Conservation (phyloP, 2,113 vertebrate species). For the Gallinago undulata region DNA sequence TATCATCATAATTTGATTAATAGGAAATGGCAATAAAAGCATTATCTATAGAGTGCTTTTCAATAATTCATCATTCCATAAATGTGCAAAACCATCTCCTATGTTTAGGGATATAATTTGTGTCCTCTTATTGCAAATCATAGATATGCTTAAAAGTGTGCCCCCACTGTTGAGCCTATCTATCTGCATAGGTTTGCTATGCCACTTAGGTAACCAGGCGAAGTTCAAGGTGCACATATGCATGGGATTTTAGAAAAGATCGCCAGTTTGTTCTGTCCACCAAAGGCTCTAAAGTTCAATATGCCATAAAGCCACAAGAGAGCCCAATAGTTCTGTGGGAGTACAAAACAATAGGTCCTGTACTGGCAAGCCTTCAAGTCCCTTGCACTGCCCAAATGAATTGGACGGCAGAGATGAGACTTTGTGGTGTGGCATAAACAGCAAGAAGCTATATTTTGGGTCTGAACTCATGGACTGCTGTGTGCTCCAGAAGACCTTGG, state of each 20-base stretch:
- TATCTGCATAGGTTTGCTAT: neutral
- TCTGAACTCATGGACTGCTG: neutral
- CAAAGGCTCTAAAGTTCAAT: neutral
- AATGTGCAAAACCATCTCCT: neutral
- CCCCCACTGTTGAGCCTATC: neutral
- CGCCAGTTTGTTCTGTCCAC: neutral
- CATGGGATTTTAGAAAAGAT: neutral
- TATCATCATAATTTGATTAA: slow-evolving; percentile 27
- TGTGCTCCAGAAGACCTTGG: neutral
- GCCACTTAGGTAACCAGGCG: neutral
- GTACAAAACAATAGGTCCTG: neutral
- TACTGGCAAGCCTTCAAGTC: neutral
- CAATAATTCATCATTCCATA: slow-evolving; percentile 11
- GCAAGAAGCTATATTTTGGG: neutral
- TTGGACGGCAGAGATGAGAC: neutral
- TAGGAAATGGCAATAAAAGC: slow-evolving; percentile 8
- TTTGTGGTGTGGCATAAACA: neutral
- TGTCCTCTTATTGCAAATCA: neutral
- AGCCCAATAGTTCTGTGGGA: neutral
- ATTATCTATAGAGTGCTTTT: slow-evolving; percentile 7
- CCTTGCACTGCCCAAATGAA: neutral
- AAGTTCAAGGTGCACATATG: neutral
- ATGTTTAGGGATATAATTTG: neutral
- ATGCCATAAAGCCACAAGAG: neutral
- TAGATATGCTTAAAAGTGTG: neutral